Evolutionary conservation across 2,888 invertebrate genomes (phyloP).

Genomic region (Drosophila algonquin): DNA sequence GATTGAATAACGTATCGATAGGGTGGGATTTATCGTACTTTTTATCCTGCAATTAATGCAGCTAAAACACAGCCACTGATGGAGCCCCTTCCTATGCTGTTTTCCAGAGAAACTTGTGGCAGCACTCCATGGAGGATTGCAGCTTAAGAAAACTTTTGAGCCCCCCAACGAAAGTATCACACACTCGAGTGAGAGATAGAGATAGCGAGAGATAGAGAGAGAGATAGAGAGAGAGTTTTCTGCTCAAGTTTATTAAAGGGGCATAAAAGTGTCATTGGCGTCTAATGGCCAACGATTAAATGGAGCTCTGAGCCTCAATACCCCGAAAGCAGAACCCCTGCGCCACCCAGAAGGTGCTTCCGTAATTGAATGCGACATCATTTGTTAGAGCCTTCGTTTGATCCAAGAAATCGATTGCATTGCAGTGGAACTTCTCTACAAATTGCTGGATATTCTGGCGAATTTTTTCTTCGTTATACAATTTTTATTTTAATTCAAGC

Average conservation of each 20-base stretch:
- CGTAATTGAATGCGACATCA: constrained; percentile 8
- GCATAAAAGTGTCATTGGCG: constrained; percentile 80
- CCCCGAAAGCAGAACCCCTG: background rate
- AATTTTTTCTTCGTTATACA: background rate
- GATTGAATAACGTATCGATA: background rate
- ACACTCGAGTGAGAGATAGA: too few species aligned
- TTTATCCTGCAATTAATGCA: background rate
- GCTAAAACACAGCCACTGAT: background rate
- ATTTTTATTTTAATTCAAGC: too few species aligned
- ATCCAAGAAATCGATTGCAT: background rate
- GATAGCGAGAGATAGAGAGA: too few species aligned
- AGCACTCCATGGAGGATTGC: constrained; percentile 51
- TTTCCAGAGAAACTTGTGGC: constrained; percentile 44
- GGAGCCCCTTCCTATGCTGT: background rate
- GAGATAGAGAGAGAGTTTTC: background rate
- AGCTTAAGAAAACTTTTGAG: constrained; percentile 58
- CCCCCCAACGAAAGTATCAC: too few species aligned
- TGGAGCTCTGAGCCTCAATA: constrained; percentile 47
- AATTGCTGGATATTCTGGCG: background rate
- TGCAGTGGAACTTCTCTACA: background rate
- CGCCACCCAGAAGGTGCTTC: constrained; percentile 7
- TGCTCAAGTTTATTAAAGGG: constrained; percentile 77
- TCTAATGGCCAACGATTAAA: constrained; percentile 74
- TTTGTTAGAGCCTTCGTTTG: background rate
- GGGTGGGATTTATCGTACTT: background rate